A percentile compares a stretch with the other conserved stretches of the same genome.
These are phyloP conservation scores for Trachurus trachurus DNA, from an alignment of 2,797 vertebrate genomes.

Conservation along the genomic window DNA sequence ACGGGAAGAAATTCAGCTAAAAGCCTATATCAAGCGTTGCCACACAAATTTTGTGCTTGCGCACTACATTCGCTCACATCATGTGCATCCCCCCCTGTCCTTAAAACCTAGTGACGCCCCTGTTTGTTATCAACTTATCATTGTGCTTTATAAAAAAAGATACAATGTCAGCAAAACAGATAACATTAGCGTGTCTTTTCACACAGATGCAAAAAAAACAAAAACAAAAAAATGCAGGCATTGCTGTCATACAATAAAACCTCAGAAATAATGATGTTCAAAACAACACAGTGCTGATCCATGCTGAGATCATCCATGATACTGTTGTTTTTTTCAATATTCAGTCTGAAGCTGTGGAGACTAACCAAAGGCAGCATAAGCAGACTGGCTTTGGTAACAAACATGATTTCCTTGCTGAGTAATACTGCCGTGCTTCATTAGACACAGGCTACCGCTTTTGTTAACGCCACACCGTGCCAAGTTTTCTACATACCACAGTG, in stretches of 20 bases:
- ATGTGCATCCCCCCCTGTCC: too few species aligned
- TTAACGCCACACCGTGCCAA: conserved; percentile 55
- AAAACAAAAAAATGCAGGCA: too few species aligned
- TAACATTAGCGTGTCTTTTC: background rate
- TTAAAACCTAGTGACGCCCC: too few species aligned
- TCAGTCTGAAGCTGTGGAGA: conserved; percentile 23
- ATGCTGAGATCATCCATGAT: background rate
- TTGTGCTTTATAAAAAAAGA: background rate
- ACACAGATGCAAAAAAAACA: too few species aligned
- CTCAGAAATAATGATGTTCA: background rate
- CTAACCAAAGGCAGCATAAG: conserved; percentile 30
- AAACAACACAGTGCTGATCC: background rate
- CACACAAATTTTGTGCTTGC: too few species aligned
- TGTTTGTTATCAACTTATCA: background rate
- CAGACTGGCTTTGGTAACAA: conserved; percentile 51
- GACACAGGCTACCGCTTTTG: conserved; percentile 66
- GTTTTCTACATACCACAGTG: conserved; percentile 68
- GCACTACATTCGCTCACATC: too few species aligned
- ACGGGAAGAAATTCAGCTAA: too few species aligned
- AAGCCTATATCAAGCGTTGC: too few species aligned
- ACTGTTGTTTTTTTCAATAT: conserved; percentile 4
- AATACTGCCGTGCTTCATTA: conserved; percentile 63
- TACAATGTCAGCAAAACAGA: background rate
- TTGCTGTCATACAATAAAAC: conserved; percentile 1
- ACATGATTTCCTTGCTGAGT: conserved; percentile 67